phyloP scores from a whole-genome alignment of 1,140 invertebrate species.

The Theocolax elegans region DNA sequence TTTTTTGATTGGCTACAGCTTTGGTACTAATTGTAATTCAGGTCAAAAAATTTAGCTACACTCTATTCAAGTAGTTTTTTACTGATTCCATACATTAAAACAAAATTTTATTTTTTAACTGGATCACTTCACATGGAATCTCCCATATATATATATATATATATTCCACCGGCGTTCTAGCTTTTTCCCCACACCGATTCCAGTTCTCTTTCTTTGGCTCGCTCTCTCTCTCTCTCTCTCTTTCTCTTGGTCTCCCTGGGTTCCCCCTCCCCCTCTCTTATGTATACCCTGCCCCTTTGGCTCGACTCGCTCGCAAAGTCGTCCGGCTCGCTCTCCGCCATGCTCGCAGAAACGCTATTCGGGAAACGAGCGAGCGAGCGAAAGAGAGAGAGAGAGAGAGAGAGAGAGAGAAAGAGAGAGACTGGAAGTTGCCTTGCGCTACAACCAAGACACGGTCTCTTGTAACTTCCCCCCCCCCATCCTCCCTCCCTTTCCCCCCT shows the following conservation, averaged over 20 bases:
- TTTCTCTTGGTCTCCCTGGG: background rate
- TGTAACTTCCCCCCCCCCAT: background rate
- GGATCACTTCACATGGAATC: no score
- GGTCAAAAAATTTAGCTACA: no score
- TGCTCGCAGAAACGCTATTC: conserved; percentile 40
- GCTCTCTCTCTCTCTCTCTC: conserved; percentile 20
- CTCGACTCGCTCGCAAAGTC: background rate
- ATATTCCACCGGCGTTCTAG: conserved; percentile 51
- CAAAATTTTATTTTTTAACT: no score
- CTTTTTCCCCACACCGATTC: conserved; percentile 51
- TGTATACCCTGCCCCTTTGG: conserved; percentile 32
- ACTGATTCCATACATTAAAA: no score
- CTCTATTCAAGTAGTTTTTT: no score
- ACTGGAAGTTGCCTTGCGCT: no score
- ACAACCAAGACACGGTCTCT: no score
- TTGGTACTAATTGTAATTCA: no score
- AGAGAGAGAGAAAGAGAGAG: background rate
- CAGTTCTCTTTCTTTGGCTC: conserved; percentile 42
- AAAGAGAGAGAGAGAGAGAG: conserved; percentile 26
- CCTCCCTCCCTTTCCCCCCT: background rate
- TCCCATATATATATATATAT: no score
- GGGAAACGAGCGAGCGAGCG: conserved; percentile 35
- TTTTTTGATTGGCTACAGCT: no score
- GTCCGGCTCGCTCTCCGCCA: conserved; percentile 34
- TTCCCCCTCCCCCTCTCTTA: background rate